Percentiles rank a stretch among this genome's conserved stretches.
phyloP scores from a whole-genome alignment of 2,888 invertebrate genomes.

The Agrochola lota region DNA sequence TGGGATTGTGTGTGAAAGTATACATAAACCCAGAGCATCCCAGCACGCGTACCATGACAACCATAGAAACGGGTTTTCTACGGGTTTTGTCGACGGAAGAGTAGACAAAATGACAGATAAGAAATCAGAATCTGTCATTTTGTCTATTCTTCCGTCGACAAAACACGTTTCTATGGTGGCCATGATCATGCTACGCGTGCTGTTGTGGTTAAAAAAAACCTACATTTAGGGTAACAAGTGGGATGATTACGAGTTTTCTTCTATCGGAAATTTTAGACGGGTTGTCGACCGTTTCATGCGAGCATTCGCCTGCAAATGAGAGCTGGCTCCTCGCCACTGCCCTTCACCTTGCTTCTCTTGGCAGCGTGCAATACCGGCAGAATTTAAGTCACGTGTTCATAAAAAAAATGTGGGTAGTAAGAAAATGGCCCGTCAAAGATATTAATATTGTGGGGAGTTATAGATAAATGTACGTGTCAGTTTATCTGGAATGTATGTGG shows the following conservation, averaged over 20 bases:
- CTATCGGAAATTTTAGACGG: conserved; percentile 35
- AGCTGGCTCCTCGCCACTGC: conserved; percentile 60
- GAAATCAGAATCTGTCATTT: too few species aligned
- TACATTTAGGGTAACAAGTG: neutral
- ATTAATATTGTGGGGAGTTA: conserved; percentile 31
- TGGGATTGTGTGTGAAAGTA: too few species aligned
- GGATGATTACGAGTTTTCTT: neutral
- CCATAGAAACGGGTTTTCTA: too few species aligned
- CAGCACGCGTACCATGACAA: too few species aligned
- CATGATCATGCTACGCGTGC: too few species aligned
- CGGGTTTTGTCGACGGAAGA: too few species aligned
- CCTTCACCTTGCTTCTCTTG: conserved; percentile 67
- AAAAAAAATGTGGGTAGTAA: conserved; percentile 58
- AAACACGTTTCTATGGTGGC: too few species aligned
- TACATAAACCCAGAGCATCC: too few species aligned
- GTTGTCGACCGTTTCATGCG: conserved; percentile 63
- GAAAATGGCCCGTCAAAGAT: conserved; percentile 28
- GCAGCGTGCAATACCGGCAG: conserved; percentile 36
- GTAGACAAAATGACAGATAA: too few species aligned
- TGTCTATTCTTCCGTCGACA: too few species aligned
- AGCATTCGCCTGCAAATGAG: conserved; percentile 34
- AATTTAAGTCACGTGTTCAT: conserved; percentile 51
- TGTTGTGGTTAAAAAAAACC: too few species aligned
- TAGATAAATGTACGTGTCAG: conserved; percentile 33
- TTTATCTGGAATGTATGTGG: neutral